Evolutionary conservation across 2,888 invertebrate species (phyloP), one percentile per base, ranked within the genome.

Genomic region (Caradrina kadenii): DNA sequence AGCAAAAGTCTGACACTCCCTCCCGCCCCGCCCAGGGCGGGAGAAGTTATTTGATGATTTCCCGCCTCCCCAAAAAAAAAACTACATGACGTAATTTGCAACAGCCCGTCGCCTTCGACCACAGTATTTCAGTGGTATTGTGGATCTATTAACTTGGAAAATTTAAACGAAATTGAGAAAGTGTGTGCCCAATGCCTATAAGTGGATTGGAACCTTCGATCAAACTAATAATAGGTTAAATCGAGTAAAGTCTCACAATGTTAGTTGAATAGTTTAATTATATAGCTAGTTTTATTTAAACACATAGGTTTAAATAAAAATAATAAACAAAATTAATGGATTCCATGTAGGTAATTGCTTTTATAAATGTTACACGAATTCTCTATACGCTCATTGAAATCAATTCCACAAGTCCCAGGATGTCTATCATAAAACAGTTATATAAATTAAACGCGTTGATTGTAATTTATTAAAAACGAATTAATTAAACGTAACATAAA

Each of bases 341-440:
- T 11, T 56, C 15, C 35, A 13, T 54, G 5, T 19, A 45, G 42
- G 5, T 17, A 50, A 50, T 39, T 31, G 39, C 21, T 55, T 45
- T 50, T 11, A 49, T 56, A 31, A 42, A 22, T 22, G 0, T 19
- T 10, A 21, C 10, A 49, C 52, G 13, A 79, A 79, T 58, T 79
- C 79, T 62, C 73, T 15, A 42, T 58, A 65, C 58, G 26, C 22
- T 50, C 65, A 73, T 73, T 26, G 61, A 64, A 73, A 73, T 65
- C 49, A 65, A 79, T 73, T 79, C 1, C 35, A 39, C 10, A 73
- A 65, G 79, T 73, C 79, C 79, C 75, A 45, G 21, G 73, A 31
- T 56, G 31, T 62, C 58, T 58, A 73, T 73, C 45, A 45, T 62
- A 58, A 70, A 55, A 21, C 22, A 35, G 35, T 42, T 61, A 39